Evolutionary conservation across 2,797 vertebrate species (phyloP).

Genomic region (Ptychadena robeensis): DNA sequence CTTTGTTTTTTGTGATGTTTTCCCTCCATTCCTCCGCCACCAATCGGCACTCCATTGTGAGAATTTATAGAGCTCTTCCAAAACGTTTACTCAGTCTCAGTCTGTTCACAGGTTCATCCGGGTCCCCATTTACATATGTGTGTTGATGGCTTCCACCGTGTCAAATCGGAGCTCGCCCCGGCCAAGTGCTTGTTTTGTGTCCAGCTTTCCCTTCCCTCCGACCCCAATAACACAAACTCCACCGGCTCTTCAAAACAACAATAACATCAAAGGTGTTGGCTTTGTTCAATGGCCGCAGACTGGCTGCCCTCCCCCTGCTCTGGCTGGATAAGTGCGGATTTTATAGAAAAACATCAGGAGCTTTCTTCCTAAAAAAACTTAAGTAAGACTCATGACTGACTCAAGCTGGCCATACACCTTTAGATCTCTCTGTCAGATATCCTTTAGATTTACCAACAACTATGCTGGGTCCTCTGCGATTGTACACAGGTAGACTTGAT

Average conservation of each 20-base stretch:
- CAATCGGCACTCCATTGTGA: background rate
- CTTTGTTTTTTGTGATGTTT: conserved; percentile 4
- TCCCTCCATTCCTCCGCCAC: conserved; percentile 9
- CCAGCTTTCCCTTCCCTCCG: conserved; percentile 15
- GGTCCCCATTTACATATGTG: conserved; percentile 66
- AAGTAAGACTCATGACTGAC: background rate
- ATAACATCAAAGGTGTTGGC: conserved; percentile 75
- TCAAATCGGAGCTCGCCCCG: conserved; percentile 67
- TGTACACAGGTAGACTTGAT: too few relatives aligned
- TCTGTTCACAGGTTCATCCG: conserved; percentile 64
- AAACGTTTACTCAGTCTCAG: conserved; percentile 30
- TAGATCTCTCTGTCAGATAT: too few relatives aligned
- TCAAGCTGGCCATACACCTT: too few relatives aligned
- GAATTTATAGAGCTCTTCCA: background rate
- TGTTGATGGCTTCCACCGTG: conserved; percentile 62
- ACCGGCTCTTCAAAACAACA: conserved; percentile 72
- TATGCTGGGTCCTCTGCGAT: too few relatives aligned
- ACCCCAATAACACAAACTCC: conserved; percentile 61
- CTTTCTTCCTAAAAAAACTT: background rate
- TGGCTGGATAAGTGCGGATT: conserved; percentile 42
- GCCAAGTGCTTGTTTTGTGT: conserved; percentile 61
- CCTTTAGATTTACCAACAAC: too few relatives aligned
- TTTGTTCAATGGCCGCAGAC: conserved; percentile 69
- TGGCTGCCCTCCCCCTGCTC: conserved; percentile 68
- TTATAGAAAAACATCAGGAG: background rate